Evolutionary conservation across 2,113 vertebrate species (phyloP).

Genomic region (Datnioides undecimradiatus): DNA sequence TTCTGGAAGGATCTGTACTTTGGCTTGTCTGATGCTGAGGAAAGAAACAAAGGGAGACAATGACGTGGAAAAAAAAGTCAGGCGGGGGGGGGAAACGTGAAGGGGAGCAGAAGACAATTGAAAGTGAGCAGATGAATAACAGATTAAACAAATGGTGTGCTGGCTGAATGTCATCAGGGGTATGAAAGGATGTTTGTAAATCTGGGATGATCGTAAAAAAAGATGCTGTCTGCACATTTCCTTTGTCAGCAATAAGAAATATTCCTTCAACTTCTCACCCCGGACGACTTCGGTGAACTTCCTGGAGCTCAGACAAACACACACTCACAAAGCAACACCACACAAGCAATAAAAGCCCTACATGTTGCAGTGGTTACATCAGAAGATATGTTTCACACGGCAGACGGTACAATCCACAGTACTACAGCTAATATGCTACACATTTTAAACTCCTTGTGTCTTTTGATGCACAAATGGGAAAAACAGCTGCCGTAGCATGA

Average conservation of each 20-base stretch:
- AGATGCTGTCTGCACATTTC: slow-evolving; percentile 14
- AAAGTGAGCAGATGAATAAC: slow-evolving; percentile 24
- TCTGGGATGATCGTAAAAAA: slow-evolving; percentile 37
- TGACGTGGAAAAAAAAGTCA: not conserved
- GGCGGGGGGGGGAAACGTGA: not conserved
- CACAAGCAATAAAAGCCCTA: not conserved
- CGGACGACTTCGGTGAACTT: not conserved
- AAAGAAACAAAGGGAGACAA: slow-evolving; percentile 24
- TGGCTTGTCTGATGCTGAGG: slow-evolving; percentile 93
- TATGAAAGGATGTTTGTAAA: slow-evolving; percentile 39
- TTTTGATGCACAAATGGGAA: not conserved
- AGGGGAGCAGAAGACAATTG: not conserved
- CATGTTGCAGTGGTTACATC: not conserved
- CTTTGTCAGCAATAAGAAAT: not conserved
- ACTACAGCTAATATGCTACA: too few species aligned
- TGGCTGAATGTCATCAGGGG: slow-evolving; percentile 1
- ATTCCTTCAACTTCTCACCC: not conserved
- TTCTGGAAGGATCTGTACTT: slow-evolving; percentile 97
- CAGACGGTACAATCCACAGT: not conserved
- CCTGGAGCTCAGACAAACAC: not conserved
- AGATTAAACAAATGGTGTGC: slow-evolving; percentile 41
- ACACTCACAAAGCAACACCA: not conserved
- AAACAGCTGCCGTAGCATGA: not conserved
- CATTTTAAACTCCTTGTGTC: not conserved
- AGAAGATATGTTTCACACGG: not conserved